These are phyloP conservation scores for Leptothorax acervorum DNA, from an alignment of 2,888 invertebrate species.

Conservation along the genomic window DNA sequence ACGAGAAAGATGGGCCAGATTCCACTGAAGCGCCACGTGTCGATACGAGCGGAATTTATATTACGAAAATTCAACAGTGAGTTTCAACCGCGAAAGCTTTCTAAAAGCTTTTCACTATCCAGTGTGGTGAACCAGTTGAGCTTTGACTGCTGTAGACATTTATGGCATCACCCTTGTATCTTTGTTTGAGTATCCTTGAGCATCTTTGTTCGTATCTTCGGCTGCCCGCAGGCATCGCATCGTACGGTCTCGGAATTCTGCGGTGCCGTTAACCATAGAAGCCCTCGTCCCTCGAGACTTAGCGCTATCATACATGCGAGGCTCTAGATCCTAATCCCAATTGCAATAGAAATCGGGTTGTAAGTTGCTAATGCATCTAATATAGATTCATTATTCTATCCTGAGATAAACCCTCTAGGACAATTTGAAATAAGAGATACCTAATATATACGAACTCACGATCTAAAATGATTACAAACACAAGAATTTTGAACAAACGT, in stretches of 20 bases:
- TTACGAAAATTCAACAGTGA: neutral
- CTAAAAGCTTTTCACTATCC: neutral
- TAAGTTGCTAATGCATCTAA: neutral
- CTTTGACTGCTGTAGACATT: neutral
- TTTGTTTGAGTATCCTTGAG: neutral
- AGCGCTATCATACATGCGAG: neutral
- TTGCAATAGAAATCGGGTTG: conserved; percentile 28
- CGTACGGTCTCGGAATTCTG: conserved; percentile 14
- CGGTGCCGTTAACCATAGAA: neutral
- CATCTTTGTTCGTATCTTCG: neutral
- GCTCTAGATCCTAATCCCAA: conserved; percentile 20
- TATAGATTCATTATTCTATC: conserved; percentile 14
- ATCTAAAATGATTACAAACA: neutral
- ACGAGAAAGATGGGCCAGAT: neutral
- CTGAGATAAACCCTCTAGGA: neutral
- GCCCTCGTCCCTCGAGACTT: neutral
- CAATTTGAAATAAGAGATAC: neutral
- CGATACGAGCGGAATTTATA: neutral
- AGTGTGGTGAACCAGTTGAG: neutral
- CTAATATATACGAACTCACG: too few species aligned
- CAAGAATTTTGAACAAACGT: neutral
- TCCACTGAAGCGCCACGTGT: neutral
- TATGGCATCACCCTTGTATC: neutral
- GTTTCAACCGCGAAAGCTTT: neutral
- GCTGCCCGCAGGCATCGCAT: neutral